phyloP scores from a whole-genome alignment of 2,888 invertebrate genomes.

The Bursaphelenchus okinawaensis region DNA sequence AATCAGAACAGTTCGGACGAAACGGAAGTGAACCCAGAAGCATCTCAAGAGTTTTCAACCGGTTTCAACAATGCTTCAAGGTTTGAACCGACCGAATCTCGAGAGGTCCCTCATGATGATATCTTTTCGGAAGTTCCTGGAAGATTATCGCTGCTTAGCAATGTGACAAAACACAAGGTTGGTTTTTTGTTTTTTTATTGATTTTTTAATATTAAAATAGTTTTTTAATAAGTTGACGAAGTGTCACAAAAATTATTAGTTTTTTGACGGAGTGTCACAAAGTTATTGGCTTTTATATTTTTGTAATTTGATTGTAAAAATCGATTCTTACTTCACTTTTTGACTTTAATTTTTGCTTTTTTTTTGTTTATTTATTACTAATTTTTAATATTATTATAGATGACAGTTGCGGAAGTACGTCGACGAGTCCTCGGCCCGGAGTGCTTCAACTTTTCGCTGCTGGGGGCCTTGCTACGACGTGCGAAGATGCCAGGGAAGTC shows the following conservation, averaged over 20 bases:
- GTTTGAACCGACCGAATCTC: constrained; percentile 15
- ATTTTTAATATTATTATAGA: constrained; percentile 30
- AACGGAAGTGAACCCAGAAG: too few species aligned
- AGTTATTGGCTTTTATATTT: too few species aligned
- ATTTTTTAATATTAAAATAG: too few species aligned
- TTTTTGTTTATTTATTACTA: too few species aligned
- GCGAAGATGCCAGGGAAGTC: constrained; percentile 45
- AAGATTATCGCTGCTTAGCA: constrained; percentile 35
- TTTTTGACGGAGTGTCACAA: too few species aligned
- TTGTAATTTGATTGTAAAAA: too few species aligned
- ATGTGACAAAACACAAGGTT: constrained; percentile 40
- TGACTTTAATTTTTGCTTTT: too few species aligned
- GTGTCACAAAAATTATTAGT: too few species aligned
- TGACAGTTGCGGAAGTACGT: constrained; percentile 41
- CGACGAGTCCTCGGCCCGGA: constrained; percentile 40
- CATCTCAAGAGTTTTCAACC: background rate
- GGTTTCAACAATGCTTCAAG: constrained; percentile 2
- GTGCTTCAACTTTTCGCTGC: constrained; percentile 36
- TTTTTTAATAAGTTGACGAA: too few species aligned
- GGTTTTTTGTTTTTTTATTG: background rate
- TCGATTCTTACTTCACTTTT: too few species aligned
- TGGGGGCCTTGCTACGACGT: constrained; percentile 32
- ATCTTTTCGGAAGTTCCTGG: constrained; percentile 35
- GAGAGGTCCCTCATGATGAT: constrained; percentile 21
- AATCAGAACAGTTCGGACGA: background rate